Conservation (phyloP, 2,888 invertebrate species). For the Odontocolon sp. region DNA sequence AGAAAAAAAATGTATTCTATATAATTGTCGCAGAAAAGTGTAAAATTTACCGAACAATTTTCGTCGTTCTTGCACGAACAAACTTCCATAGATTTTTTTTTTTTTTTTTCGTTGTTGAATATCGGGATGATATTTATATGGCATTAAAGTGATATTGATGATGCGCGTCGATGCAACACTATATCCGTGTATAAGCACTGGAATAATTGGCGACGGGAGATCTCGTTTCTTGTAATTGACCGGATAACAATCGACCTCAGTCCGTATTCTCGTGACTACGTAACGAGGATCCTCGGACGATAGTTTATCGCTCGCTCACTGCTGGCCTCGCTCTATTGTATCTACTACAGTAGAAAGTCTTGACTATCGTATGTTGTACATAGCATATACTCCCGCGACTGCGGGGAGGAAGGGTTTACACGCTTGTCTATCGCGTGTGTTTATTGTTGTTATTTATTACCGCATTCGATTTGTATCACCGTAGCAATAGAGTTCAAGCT, state of each 20-base stretch:
- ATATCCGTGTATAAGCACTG: background rate
- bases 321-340: conserved; percentile 44
- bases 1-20: too few species aligned
- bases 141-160: conserved; percentile 12
- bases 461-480: conserved; percentile 64
- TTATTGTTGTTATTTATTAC: conserved; percentile 69
- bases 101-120: too few species aligned
- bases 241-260: conserved; percentile 63
- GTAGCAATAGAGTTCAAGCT: conserved; percentile 7
- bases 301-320: conserved; percentile 49
- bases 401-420: conserved; percentile 37
- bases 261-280: conserved; percentile 36
- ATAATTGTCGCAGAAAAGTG: too few species aligned
- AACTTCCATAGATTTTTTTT: too few species aligned
- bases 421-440: conserved; percentile 61
- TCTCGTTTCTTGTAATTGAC: conserved; percentile 67
- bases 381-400: conserved; percentile 17
- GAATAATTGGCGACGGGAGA: conserved; percentile 61
- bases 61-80: too few species aligned
- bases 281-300: conserved; percentile 53
- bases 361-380: conserved; percentile 18
- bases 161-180: conserved; percentile 1
- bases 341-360: conserved; percentile 49
- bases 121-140: too few species aligned
- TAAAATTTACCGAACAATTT: too few species aligned